Conservation (phyloP, 1,140 invertebrate species). For the Drosophila kikkawai region DNA sequence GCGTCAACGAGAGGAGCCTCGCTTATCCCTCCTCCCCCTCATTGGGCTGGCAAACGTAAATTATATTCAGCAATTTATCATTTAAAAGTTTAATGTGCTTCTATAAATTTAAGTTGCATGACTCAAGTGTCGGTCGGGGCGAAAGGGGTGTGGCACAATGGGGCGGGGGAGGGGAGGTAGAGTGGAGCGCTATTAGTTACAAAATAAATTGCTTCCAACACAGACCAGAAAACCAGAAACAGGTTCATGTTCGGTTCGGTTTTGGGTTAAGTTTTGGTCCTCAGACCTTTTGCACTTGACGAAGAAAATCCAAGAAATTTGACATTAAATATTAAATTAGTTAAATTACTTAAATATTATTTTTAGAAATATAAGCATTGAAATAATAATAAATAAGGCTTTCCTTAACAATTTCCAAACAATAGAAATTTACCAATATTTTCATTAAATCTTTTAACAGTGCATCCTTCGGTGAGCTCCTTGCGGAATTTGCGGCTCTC, state of each 20-base stretch:
- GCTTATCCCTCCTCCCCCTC: slow-evolving; percentile 19
- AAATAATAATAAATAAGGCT: background rate
- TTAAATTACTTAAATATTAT: no score
- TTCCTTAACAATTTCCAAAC: background rate
- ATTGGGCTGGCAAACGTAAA: slow-evolving; percentile 68
- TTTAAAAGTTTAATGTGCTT: slow-evolving; percentile 83
- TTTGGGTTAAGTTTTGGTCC: slow-evolving; percentile 41
- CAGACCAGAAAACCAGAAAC: slow-evolving; percentile 53
- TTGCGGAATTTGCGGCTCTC: slow-evolving; percentile 45
- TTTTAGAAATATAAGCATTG: no score
- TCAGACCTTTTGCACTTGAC: slow-evolving; percentile 6
- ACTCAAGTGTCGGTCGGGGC: slow-evolving; percentile 52
- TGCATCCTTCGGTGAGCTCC: background rate
- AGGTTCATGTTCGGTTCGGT: slow-evolving; percentile 57
- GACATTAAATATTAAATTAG: no score
- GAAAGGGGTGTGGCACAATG: background rate
- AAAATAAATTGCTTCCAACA: slow-evolving; percentile 73
- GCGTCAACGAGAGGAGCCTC: slow-evolving; percentile 30
- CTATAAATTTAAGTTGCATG: slow-evolving; percentile 82
- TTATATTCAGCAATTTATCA: slow-evolving; percentile 83
- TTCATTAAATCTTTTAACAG: background rate
- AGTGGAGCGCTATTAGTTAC: slow-evolving; percentile 66
- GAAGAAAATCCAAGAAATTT: no score
- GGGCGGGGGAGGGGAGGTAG: background rate
- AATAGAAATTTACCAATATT: background rate